phyloP scores from a whole-genome alignment of 2,888 invertebrate species.

The Myopa testacea region DNA sequence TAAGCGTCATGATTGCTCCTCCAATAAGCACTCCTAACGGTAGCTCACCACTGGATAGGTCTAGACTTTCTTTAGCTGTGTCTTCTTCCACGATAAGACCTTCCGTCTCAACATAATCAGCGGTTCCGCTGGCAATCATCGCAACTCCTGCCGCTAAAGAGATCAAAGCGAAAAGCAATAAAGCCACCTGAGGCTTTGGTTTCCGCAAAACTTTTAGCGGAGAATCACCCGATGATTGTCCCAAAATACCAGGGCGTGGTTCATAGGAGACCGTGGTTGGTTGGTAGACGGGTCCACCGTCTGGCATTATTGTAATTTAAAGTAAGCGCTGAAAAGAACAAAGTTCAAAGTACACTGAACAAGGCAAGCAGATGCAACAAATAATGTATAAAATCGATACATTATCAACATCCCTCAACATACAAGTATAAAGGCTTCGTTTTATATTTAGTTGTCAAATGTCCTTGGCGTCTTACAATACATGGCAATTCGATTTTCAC shows the following conservation, averaged over 20 bases:
- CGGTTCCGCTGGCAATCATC: constrained; percentile 74
- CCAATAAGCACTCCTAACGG: constrained; percentile 73
- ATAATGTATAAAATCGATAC: neutral
- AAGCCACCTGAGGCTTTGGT: constrained; percentile 57
- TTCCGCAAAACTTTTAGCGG: constrained; percentile 58
- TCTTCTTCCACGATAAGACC: constrained; percentile 60
- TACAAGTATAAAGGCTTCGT: too few species aligned
- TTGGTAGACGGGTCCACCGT: constrained; percentile 75
- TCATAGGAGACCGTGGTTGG: constrained; percentile 84
- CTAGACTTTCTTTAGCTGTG: constrained; percentile 28
- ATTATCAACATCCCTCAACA: neutral
- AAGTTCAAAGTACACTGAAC: neutral
- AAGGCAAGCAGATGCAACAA: too few species aligned
- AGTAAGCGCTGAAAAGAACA: neutral
- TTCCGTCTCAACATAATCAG: constrained; percentile 72
- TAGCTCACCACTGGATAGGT: constrained; percentile 52
- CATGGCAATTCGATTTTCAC: neutral
- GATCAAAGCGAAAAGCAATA: constrained; percentile 59
- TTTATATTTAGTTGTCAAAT: too few species aligned
- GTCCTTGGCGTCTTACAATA: too few species aligned
- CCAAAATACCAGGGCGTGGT: constrained; percentile 66
- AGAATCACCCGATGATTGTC: constrained; percentile 53
- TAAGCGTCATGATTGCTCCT: constrained; percentile 73
- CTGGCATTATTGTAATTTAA: constrained; percentile 46
- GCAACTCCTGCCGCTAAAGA: constrained; percentile 69